Conservation (phyloP, 2,797 vertebrate genomes). For the Mico argentatus region DNA sequence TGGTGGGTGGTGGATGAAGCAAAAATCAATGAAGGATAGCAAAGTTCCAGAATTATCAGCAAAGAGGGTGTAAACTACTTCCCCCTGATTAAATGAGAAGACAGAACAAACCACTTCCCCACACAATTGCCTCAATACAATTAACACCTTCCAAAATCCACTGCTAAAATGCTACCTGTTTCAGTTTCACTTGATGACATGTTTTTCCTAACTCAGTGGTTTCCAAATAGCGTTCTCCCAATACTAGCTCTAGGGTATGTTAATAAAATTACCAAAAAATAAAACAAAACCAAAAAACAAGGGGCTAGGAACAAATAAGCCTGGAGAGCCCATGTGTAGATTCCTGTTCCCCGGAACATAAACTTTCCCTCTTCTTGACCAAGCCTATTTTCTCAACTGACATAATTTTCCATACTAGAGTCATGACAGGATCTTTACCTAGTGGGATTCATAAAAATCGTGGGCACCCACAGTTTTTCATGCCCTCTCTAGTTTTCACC, state of each 20-base stretch:
- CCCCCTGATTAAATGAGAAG: background rate
- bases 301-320: background rate
- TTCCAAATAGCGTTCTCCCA: background rate
- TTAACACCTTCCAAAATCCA: background rate
- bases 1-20: background rate
- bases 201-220: background rate
- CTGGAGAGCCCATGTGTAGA: background rate
- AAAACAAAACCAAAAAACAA: background rate
- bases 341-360: background rate
- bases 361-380: background rate
- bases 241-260: background rate
- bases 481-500: background rate
- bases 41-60: constrained; percentile 50
- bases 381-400: background rate
- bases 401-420: background rate
- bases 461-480: background rate
- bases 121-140: background rate
- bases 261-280: background rate
- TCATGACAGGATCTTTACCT: background rate
- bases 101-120: background rate
- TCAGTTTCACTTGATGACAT: background rate
- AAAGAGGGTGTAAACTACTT: constrained; percentile 22
- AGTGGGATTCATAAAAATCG: background rate
- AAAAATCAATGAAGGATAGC: constrained; percentile 40
- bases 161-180: background rate